A percentile compares a stretch with the other conserved stretches of the same genome.
These are phyloP conservation scores for Colinus virginianus DNA, from an alignment of 2,113 vertebrate species.

Conservation along the genomic window DNA sequence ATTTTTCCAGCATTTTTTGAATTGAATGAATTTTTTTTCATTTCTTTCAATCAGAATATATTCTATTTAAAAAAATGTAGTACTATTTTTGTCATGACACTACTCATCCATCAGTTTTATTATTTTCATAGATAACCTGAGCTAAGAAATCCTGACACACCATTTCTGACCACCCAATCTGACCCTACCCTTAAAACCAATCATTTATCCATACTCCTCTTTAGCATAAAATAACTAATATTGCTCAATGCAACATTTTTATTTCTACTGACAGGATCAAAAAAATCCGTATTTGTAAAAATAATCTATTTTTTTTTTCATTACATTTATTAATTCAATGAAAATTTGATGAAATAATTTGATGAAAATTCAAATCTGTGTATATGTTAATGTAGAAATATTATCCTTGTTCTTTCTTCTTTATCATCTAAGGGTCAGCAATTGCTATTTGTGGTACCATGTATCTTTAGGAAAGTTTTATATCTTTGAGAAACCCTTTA, in stretches of 20 bases:
- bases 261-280: background rate
- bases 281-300: background rate
- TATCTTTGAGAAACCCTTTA: background rate
- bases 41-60: background rate
- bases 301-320: background rate
- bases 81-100: background rate
- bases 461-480: background rate
- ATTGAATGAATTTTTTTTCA: background rate
- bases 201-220: background rate
- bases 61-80: background rate
- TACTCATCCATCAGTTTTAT: background rate
- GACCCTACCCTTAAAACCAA: background rate
- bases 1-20: background rate
- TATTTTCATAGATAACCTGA: background rate
- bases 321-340: background rate
- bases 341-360: background rate
- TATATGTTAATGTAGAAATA: background rate
- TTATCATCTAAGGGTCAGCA: background rate
- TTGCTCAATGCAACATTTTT: background rate
- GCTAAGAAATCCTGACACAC: background rate
- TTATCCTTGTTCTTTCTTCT: background rate
- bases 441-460: background rate
- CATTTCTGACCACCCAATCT: background rate
- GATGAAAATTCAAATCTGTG: background rate
- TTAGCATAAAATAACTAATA: background rate